Evolutionary conservation across 2,888 invertebrate genomes (phyloP).

Genomic region (Netelia fuscicornis): DNA sequence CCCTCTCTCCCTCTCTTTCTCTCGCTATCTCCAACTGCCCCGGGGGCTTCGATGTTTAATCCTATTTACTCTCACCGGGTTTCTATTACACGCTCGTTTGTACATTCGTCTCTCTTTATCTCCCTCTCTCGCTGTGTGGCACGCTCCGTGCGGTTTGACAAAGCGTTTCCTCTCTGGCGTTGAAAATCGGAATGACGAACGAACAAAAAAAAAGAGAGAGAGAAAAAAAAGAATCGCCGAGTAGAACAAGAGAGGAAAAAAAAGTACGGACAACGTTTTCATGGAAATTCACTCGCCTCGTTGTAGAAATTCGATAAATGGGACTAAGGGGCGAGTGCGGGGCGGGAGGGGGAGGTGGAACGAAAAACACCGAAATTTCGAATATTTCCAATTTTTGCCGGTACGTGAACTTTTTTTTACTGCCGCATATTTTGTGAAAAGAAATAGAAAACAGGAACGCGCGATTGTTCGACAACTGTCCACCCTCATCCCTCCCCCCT

Average conservation of each 20-base stretch:
- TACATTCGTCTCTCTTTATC: slow-evolving; percentile 37
- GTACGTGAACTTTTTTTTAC: neutral
- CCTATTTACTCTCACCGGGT: slow-evolving; percentile 69
- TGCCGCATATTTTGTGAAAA: neutral
- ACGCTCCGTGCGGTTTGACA: slow-evolving; percentile 50
- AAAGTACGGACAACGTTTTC: slow-evolving; percentile 17
- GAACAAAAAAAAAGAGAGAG: slow-evolving; percentile 8
- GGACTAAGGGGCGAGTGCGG: neutral
- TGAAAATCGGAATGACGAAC: slow-evolving; percentile 20
- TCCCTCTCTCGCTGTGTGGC: neutral
- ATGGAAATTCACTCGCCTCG: slow-evolving; percentile 39
- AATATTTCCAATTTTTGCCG: neutral
- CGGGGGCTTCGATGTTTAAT: slow-evolving; percentile 69
- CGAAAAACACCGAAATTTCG: neutral
- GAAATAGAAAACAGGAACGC: neutral
- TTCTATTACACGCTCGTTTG: slow-evolving; percentile 69
- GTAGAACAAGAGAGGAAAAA: slow-evolving; percentile 18
- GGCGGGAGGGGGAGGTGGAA: neutral
- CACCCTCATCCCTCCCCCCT: slow-evolving; percentile 36
- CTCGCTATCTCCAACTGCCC: slow-evolving; percentile 25
- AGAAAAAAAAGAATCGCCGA: neutral
- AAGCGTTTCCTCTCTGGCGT: slow-evolving; percentile 37
- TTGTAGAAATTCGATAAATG: slow-evolving; percentile 4
- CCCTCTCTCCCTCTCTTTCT: slow-evolving; percentile 37
- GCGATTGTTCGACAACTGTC: slow-evolving; percentile 40